phyloP scores from a whole-genome alignment of 2,888 invertebrate species.

The Tholera decimalis region DNA sequence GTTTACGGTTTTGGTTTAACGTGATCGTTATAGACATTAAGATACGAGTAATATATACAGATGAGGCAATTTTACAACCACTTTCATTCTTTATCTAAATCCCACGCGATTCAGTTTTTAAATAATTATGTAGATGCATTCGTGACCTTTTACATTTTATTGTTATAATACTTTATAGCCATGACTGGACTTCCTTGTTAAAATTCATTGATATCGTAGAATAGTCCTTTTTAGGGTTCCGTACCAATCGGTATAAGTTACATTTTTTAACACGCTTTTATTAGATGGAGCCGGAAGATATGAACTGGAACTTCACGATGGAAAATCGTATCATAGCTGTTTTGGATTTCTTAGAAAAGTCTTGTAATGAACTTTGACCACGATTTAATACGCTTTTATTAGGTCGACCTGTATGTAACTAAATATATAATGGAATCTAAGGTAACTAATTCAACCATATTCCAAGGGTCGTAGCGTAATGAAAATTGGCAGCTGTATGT shows the following conservation, averaged over 20 bases:
- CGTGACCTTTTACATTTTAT: slow-evolving; percentile 38
- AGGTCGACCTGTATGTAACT: too few relatives aligned
- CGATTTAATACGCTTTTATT: too few relatives aligned
- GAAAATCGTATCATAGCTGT: too few relatives aligned
- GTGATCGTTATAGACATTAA: slow-evolving; percentile 2
- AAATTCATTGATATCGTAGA: not conserved
- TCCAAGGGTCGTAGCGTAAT: too few relatives aligned
- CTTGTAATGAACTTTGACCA: too few relatives aligned
- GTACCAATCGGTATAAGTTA: not conserved
- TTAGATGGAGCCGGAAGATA: too few relatives aligned
- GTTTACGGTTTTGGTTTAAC: slow-evolving; percentile 8
- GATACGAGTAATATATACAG: slow-evolving; percentile 2
- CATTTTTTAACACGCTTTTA: too few relatives aligned
- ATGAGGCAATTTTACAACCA: slow-evolving; percentile 12
- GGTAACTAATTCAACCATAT: too few relatives aligned
- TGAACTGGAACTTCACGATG: too few relatives aligned
- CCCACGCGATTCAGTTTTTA: slow-evolving; percentile 18
- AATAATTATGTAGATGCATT: slow-evolving; percentile 14
- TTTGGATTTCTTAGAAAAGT: too few relatives aligned
- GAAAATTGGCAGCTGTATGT: too few relatives aligned
- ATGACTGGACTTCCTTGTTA: slow-evolving; percentile 7
- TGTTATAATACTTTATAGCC: slow-evolving; percentile 10
- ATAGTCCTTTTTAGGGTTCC: not conserved
- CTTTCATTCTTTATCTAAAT: slow-evolving; percentile 17
- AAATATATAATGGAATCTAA: too few relatives aligned